These are phyloP conservation scores for Henricia sp. DNA, from an alignment of 53 echinoderm and acorn worm genomes.

Conservation along the genomic window DNA sequence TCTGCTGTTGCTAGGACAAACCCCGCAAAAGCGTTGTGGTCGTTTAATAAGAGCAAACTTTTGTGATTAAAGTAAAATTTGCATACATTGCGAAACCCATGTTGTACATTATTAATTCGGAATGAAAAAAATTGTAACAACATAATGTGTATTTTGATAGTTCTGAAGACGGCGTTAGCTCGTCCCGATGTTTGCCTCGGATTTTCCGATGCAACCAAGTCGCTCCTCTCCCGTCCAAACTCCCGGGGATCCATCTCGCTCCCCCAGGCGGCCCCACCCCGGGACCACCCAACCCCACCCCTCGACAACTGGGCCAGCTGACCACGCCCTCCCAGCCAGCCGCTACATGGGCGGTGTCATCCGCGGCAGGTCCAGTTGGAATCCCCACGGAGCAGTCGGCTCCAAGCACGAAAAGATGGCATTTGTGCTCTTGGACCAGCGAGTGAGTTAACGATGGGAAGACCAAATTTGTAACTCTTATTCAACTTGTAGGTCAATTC, in stretches of 20 bases:
- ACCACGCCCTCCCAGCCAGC: neutral
- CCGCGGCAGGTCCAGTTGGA: neutral
- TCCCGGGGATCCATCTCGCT: neutral
- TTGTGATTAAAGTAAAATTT: no score
- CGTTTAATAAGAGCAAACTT: no score
- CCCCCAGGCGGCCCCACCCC: neutral
- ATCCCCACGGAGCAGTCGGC: neutral
- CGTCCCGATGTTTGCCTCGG: conserved; percentile 7
- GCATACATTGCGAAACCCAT: neutral
- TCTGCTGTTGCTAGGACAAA: no score
- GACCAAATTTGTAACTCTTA: no score
- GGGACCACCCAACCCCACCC: neutral
- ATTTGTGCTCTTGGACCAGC: neutral
- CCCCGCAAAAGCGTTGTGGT: no score
- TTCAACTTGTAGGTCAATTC: no score
- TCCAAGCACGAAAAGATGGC: conserved; percentile 2
- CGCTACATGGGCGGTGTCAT: neutral
- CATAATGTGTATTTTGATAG: neutral
- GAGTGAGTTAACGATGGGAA: no score
- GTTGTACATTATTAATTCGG: no score
- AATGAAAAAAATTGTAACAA: neutral
- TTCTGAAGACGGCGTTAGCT: neutral
- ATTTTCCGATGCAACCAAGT: conserved; percentile 24
- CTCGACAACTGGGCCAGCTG: neutral
- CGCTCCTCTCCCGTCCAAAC: conserved; percentile 6